These are phyloP conservation scores for Pseudomyrmex pallidus DNA, from an alignment of 1,140 invertebrate genomes.

Conservation along the genomic window DNA sequence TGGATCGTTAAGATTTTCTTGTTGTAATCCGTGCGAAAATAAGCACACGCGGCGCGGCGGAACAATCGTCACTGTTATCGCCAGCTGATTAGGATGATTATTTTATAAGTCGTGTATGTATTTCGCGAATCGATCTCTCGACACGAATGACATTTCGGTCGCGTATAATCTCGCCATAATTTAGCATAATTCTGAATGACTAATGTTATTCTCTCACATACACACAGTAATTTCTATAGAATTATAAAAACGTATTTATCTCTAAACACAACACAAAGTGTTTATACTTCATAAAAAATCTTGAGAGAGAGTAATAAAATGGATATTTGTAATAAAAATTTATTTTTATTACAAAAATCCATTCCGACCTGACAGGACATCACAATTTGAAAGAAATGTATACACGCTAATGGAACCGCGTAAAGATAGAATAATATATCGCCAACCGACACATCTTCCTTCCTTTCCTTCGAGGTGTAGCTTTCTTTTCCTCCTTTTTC, in stretches of 20 bases:
- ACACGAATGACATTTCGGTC: not conserved
- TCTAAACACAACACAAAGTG: not conserved
- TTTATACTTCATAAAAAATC: not conserved
- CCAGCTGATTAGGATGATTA: conserved; percentile 11
- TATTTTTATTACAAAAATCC: not conserved
- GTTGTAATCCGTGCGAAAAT: conserved; percentile 8
- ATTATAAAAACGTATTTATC: conserved; percentile 3
- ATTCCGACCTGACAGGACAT: not conserved
- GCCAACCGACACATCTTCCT: not conserved
- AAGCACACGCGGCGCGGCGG: not conserved
- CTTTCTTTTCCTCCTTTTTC: not conserved
- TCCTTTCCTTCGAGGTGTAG: not conserved
- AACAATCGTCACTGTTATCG: conserved; percentile 31
- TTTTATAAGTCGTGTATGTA: conserved; percentile 12
- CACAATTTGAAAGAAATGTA: not conserved
- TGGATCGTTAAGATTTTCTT: conserved; percentile 35
- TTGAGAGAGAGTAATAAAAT: not conserved
- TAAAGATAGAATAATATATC: conserved; percentile 27
- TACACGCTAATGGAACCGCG: not conserved
- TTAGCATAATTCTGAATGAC: too few relatives aligned
- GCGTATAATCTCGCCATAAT: not conserved
- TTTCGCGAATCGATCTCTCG: conserved; percentile 18
- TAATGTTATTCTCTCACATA: too few relatives aligned
- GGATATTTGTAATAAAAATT: not conserved
- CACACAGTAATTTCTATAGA: too few relatives aligned